Percentiles rank a stretch among this genome's conserved stretches.
Evolutionary conservation across 2,888 invertebrate genomes (phyloP).

Genomic region (Euzetes globulus): DNA sequence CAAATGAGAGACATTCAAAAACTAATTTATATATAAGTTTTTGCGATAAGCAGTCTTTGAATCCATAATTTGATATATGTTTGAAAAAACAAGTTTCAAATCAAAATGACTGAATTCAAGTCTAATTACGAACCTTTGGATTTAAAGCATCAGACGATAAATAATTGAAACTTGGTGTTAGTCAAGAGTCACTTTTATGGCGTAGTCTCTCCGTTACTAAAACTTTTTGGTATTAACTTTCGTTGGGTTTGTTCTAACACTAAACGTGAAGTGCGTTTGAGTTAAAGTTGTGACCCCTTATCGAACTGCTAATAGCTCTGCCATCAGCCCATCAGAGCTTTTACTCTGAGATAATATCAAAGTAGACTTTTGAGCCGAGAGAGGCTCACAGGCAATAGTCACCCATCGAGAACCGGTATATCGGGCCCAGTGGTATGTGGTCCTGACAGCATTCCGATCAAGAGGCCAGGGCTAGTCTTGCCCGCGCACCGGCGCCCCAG

Average conservation of each 20-base stretch:
- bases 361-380: conserved; percentile 25
- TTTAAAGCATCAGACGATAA: neutral
- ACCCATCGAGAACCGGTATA: conserved; percentile 22
- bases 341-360: conserved; percentile 17
- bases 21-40: too few species aligned
- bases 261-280: neutral
- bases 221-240: neutral
- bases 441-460: conserved; percentile 28
- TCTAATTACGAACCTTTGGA: neutral
- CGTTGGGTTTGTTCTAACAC: neutral
- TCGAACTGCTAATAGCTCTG: conserved; percentile 4
- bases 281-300: neutral
- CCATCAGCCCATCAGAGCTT: conserved; percentile 3
- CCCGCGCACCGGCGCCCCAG: conserved; percentile 25
- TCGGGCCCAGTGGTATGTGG: conserved; percentile 29
- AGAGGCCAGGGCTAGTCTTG: conserved; percentile 21
- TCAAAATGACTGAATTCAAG: too few species aligned
- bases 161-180: neutral
- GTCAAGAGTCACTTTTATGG: neutral
- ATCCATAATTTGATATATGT: too few species aligned
- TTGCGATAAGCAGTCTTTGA: too few species aligned
- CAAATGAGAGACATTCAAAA: too few species aligned
- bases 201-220: neutral
- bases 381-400: neutral
- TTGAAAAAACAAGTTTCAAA: too few species aligned